Evolutionary conservation across 2,113 vertebrate species (phyloP).

Genomic region (Mastomys coucha): DNA sequence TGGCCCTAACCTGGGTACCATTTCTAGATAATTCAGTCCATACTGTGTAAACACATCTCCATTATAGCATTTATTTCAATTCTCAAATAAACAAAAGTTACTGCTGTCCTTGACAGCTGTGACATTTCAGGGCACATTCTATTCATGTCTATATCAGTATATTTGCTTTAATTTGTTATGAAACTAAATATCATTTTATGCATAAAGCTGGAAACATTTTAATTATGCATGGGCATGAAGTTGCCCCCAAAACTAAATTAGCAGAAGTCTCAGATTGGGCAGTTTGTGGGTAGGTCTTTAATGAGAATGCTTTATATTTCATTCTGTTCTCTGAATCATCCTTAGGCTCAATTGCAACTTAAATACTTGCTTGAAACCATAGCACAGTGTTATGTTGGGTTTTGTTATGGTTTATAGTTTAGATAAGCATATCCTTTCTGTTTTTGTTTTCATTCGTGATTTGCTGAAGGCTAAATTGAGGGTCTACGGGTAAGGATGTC

Average conservation of each 20-base stretch:
- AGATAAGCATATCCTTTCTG: neutral
- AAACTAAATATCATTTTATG: constrained; percentile 57
- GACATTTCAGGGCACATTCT: neutral
- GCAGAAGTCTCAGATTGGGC: neutral
- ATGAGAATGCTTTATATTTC: neutral
- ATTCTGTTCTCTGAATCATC: neutral
- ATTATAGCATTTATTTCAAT: constrained; percentile 2
- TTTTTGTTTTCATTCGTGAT: constrained; percentile 27
- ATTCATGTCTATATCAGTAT: neutral
- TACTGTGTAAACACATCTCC: neutral
- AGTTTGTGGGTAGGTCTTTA: neutral
- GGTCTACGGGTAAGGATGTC: neutral
- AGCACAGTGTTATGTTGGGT: neutral
- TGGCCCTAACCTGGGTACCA: neutral
- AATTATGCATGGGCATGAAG: neutral
- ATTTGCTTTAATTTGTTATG: constrained; percentile 57
- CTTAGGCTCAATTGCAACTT: neutral
- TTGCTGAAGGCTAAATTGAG: neutral
- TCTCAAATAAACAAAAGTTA: neutral
- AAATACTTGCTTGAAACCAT: constrained; percentile 17
- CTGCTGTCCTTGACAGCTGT: neutral
- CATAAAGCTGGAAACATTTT: constrained; percentile 49
- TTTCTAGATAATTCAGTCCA: constrained; percentile 13
- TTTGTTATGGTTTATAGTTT: constrained; percentile 51
- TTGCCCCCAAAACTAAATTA: neutral